Percentiles rank a stretch among this genome's conserved stretches.
phyloP scores from a whole-genome alignment of 2,113 vertebrate genomes.

The Rhadina sibilatrix region DNA sequence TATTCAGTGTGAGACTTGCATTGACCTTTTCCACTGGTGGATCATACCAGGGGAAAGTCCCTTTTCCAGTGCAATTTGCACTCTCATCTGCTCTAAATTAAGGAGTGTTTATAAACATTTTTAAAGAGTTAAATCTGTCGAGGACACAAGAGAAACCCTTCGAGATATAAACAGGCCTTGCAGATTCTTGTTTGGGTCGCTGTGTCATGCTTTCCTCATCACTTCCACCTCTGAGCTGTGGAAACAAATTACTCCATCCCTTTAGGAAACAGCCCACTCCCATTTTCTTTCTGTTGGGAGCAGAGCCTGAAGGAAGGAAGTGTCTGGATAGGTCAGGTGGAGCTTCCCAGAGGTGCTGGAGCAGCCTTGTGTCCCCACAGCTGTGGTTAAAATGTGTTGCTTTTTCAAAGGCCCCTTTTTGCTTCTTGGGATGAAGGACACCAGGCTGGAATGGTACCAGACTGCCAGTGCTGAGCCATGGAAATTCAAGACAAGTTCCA shows the following conservation, averaged over 20 bases:
- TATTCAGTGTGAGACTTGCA: neutral
- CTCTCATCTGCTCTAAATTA: neutral
- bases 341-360: neutral
- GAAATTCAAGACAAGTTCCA: neutral
- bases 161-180: neutral
- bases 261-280: neutral
- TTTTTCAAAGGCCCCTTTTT: neutral
- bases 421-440: neutral
- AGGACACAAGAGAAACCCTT: neutral
- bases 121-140: too few species aligned
- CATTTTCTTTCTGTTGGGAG: neutral
- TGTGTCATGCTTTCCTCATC: neutral
- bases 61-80: neutral
- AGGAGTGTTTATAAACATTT: neutral
- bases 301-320: neutral
- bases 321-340: rapidly evolving
- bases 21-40: neutral
- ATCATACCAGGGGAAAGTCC: neutral
- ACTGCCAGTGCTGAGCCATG: neutral
- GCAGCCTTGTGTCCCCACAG: neutral
- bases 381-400: neutral
- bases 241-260: neutral
- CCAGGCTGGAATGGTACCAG: neutral
- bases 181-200: neutral
- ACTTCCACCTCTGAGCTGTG: neutral